Conservation (phyloP, 2,797 vertebrate genomes). For the Pipistrellus nathusii region DNA sequence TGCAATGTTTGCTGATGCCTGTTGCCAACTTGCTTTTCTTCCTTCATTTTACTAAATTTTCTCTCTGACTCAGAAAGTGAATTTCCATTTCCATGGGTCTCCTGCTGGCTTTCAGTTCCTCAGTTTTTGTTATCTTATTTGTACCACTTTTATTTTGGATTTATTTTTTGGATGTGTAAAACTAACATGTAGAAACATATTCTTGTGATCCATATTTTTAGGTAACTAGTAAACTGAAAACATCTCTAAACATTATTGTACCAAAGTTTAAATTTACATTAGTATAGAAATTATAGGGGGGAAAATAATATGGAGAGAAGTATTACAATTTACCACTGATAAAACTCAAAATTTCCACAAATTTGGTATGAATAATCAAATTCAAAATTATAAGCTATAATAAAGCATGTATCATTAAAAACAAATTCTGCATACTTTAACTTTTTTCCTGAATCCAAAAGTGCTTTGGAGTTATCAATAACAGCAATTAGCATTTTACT, state of each 20-base stretch:
- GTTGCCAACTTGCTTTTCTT: background rate
- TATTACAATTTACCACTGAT: background rate
- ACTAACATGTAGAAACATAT: background rate
- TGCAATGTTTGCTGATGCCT: background rate
- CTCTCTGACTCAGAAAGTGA: background rate
- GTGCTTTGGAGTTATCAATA: background rate
- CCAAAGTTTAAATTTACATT: slow-evolving; percentile 14
- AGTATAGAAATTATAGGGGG: background rate
- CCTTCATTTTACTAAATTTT: background rate
- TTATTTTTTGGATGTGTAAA: background rate
- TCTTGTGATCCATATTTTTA: background rate
- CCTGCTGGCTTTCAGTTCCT: background rate
- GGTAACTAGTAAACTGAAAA: background rate
- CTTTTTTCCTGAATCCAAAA: background rate
- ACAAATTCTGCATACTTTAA: background rate
- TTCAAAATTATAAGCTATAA: background rate
- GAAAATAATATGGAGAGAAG: background rate
- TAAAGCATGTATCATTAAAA: background rate
- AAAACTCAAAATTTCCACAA: background rate
- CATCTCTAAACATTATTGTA: background rate
- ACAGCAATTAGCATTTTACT: background rate
- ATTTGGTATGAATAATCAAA: background rate
- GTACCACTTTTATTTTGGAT: background rate
- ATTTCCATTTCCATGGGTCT: background rate
- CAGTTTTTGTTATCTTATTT: background rate